Base-by-base conservation (phyloP, 2,888 invertebrate genomes). In the Drosophila merina region DNA sequence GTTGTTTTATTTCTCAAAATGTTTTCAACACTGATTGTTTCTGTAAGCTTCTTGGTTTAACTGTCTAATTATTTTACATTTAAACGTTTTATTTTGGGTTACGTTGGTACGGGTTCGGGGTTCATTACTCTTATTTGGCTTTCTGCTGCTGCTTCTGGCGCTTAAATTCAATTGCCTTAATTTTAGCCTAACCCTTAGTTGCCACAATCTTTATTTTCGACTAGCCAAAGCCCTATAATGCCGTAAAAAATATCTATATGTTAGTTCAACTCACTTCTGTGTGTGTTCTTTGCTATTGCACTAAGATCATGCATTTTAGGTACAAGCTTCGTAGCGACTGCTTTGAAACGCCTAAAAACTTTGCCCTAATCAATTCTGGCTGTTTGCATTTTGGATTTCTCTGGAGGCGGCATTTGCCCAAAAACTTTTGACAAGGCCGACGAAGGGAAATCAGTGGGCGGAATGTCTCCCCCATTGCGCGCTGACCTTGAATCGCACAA, bases 11-110 rank as follows among this genome's bases (percentile, higher is more conserved):
- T 83, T 75, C 74, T 77, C 76, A 70, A 79, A 85, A 87, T 86
- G 86, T 89, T 89, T 87, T 87, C 70, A 90, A 90, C 89, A 89
- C 80, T 90, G 90, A 90, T 90, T 90, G 90, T 90, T 88, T 89
- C 88, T 80, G 80, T 90, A 90, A 90, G 90, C 90, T 90, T 90
- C 90, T 90, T 89, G 90, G 90, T 86, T 90, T 86, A 84, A 83
- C 77, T 88, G 88, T 86, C 85, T 85, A 85, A 85, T 88, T 87
- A 85, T 85, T 85, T 88, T 85, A 88, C 86, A 88, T 81, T 85
- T 87, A 85, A 88, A 88, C 87, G 77, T 88, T 86, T 86, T 77
- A 82, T 77, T 85, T 69, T 58, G 50, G 30, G 50, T 45, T 42
- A 42, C 40, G 40, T 42, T 42, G 40, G 44, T 68, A 62, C 47